These are phyloP conservation scores for Chymomyza costata DNA, from an alignment of 1,140 invertebrate species.

Conservation along the genomic window DNA sequence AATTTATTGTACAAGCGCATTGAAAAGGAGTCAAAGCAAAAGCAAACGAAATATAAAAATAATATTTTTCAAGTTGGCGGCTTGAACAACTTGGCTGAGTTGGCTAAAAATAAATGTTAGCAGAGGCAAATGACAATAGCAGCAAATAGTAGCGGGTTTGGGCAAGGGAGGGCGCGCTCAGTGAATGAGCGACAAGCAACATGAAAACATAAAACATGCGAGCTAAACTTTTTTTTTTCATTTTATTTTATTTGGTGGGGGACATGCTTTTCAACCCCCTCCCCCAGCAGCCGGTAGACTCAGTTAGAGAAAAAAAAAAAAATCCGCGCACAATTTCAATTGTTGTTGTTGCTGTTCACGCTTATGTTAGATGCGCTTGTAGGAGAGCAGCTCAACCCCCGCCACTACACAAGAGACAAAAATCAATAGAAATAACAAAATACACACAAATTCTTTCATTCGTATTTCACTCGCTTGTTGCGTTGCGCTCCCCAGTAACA, in stretches of 20 bases:
- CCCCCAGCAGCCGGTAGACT: slow-evolving; percentile 23
- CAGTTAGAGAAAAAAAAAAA: no score
- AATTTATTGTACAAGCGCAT: slow-evolving; percentile 11
- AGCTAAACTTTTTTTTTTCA: slow-evolving; percentile 37
- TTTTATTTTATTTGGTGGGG: no score
- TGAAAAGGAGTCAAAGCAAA: slow-evolving; percentile 60
- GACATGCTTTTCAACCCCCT: slow-evolving; percentile 65
- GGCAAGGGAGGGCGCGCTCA: no score
- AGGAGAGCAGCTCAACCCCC: neutral
- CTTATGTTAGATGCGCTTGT: neutral
- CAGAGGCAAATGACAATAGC: slow-evolving; percentile 9
- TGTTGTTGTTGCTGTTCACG: slow-evolving; percentile 18
- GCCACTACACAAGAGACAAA: slow-evolving; percentile 38
- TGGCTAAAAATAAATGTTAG: slow-evolving; percentile 65
- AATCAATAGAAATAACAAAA: slow-evolving; percentile 74
- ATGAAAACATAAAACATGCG: slow-evolving; percentile 12
- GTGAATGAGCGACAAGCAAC: no score
- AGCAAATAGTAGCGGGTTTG: slow-evolving; percentile 45
- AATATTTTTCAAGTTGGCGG: slow-evolving; percentile 68
- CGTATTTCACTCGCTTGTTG: slow-evolving; percentile 21
- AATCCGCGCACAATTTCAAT: slow-evolving; percentile 48
- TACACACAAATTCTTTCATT: slow-evolving; percentile 43
- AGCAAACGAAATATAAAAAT: slow-evolving; percentile 66
- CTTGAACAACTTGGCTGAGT: slow-evolving; percentile 66
- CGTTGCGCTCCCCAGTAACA: slow-evolving; percentile 9